phyloP scores from a whole-genome alignment of 92 coral and sea anemone genomes.

The Micromussa lordhowensis region DNA sequence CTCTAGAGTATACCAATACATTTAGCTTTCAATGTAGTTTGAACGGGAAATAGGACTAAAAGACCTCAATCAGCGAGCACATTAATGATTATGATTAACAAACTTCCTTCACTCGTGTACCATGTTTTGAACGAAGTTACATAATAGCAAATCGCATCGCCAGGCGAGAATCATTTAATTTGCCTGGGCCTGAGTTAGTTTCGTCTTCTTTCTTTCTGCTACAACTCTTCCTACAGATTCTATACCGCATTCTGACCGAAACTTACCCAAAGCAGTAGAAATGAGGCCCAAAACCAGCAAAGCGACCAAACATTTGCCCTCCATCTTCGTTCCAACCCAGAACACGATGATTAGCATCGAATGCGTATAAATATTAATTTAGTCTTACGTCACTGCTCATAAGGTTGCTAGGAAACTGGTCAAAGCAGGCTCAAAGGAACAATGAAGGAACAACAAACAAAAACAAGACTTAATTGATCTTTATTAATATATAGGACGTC shows the following conservation, averaged over 20 bases:
- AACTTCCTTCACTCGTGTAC: neutral
- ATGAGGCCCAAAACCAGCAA: slow-evolving; percentile 36
- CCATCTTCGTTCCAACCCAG: slow-evolving; percentile 25
- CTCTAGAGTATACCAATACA: neutral
- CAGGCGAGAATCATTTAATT: neutral
- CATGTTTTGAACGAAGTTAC: neutral
- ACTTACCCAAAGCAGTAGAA: slow-evolving; percentile 36
- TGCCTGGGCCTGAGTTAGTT: neutral
- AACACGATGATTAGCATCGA: neutral
- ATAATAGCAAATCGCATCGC: neutral
- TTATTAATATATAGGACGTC: neutral
- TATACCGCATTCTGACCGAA: neutral
- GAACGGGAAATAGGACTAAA: neutral
- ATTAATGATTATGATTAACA: too few relatives aligned
- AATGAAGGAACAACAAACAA: neutral
- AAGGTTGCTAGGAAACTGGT: slow-evolving; percentile 20
- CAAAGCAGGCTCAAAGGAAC: neutral
- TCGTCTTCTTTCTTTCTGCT: neutral
- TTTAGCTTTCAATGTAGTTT: neutral
- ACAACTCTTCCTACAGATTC: neutral
- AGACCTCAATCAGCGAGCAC: neutral
- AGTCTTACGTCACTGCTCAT: neutral
- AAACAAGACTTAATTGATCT: neutral
- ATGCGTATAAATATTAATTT: neutral
- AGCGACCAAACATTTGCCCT: neutral